phyloP scores from a whole-genome alignment of 2,113 vertebrate genomes.

The Syngnathus floridae region DNA sequence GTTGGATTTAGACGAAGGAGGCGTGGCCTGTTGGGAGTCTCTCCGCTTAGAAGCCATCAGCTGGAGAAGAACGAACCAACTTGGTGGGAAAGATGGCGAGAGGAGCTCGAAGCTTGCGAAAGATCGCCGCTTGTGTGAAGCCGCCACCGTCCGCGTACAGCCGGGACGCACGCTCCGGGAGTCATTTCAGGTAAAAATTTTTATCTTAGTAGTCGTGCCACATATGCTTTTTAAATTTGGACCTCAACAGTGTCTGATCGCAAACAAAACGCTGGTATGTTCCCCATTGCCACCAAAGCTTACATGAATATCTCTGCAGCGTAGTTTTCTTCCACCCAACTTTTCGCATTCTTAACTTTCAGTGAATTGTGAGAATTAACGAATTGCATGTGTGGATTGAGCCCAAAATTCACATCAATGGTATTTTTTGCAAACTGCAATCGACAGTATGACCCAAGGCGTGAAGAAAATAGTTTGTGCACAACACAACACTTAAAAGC shows the following conservation, averaged over 20 bases:
- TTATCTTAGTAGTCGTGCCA: not conserved
- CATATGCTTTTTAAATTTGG: not conserved
- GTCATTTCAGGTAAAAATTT: constrained; percentile 57
- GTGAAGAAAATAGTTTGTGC: no score
- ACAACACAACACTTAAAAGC: no score
- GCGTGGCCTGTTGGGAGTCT: not conserved
- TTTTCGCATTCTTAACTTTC: not conserved
- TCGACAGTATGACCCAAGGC: no score
- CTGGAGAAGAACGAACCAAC: constrained; percentile 4
- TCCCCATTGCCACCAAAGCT: not conserved
- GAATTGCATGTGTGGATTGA: not conserved
- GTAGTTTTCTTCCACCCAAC: not conserved
- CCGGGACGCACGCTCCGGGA: constrained; percentile 51
- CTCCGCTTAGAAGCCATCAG: not conserved
- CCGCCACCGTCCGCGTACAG: constrained; percentile 45
- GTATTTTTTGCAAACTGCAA: not conserved
- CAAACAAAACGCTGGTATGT: not conserved
- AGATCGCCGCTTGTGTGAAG: constrained; percentile 61
- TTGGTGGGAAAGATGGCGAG: constrained; percentile 68
- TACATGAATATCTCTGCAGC: not conserved
- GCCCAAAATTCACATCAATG: no score
- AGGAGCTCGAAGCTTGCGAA: constrained; percentile 58
- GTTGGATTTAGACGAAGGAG: not conserved
- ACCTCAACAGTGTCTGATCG: not conserved
- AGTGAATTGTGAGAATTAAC: not conserved